Evolutionary conservation across 2,797 vertebrate species (phyloP).

Genomic region (Borostomias antarcticus): DNA sequence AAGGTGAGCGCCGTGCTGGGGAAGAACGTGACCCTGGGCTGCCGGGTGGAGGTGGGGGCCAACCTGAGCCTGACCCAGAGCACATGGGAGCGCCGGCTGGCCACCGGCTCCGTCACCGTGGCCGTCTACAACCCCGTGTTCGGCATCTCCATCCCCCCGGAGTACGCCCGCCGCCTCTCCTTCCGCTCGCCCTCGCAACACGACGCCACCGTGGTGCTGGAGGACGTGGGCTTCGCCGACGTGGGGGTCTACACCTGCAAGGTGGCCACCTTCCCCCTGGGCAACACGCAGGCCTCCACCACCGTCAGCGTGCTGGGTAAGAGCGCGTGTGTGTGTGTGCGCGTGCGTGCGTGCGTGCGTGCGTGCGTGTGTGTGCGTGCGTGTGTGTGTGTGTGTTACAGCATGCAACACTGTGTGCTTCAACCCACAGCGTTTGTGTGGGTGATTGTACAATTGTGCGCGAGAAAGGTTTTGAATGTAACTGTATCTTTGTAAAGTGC

Average conservation of each 20-base stretch:
- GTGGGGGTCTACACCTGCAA: constrained; percentile 94
- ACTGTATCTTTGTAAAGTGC: constrained; percentile 18
- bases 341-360: not conserved
- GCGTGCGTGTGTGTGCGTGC: not conserved
- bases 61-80: constrained; percentile 90
- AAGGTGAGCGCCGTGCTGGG: constrained; percentile 91
- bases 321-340: constrained; percentile 36
- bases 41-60: constrained; percentile 89
- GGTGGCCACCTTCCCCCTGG: constrained; percentile 94
- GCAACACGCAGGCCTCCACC: constrained; percentile 90
- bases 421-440: constrained; percentile 6
- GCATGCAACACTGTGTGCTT: constrained; percentile 15
- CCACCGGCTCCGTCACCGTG: constrained; percentile 85
- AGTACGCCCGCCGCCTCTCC: constrained; percentile 85
- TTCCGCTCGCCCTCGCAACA: constrained; percentile 89
- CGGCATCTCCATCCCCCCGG: constrained; percentile 89
- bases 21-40: constrained; percentile 93
- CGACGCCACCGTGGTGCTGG: constrained; percentile 91
- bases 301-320: constrained; percentile 91
- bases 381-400: constrained; percentile 3
- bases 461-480: constrained; percentile 21
- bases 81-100: constrained; percentile 92
- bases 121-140: constrained; percentile 92
- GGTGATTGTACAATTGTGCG: constrained; percentile 6
- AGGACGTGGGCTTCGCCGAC: constrained; percentile 91